Evolutionary conservation across 2,888 invertebrate species (phyloP).

Genomic region (Mythimna vitellina): DNA sequence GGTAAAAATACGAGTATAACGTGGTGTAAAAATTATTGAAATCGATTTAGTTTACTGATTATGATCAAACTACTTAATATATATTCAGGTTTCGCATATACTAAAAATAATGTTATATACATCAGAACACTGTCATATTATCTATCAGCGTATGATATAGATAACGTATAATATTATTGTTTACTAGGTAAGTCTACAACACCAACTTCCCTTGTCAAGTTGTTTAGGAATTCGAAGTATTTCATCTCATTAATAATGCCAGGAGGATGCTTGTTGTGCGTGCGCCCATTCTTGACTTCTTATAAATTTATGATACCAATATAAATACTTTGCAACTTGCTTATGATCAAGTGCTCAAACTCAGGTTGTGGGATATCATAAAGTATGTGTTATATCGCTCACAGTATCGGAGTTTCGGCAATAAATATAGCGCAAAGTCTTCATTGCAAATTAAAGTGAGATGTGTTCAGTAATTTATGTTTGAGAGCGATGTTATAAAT

Average conservation of each 20-base stretch:
- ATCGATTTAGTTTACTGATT: no score
- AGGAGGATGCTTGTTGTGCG: conserved; percentile 73
- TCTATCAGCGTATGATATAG: not conserved
- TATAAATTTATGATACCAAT: conserved; percentile 87
- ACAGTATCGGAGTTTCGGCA: conserved; percentile 55
- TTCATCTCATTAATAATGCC: conserved; percentile 81
- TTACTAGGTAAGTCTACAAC: conserved; percentile 38
- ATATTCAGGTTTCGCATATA: no score
- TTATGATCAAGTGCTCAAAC: conserved; percentile 75
- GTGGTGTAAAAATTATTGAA: no score
- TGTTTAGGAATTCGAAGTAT: conserved; percentile 78
- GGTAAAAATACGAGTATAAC: no score
- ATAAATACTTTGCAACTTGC: conserved; percentile 83
- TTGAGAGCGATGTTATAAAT: conserved; percentile 45
- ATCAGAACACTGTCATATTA: not conserved
- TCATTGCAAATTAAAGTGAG: conserved; percentile 58
- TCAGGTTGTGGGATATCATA: conserved; percentile 61
- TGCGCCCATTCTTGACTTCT: conserved; percentile 79
- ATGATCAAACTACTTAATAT: no score
- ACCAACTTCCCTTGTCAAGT: conserved; percentile 75
- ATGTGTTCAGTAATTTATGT: conserved; percentile 49
- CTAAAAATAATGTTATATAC: no score
- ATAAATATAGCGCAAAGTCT: conserved; percentile 56
- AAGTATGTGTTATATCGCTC: conserved; percentile 60
- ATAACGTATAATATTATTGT: not conserved